Conservation (phyloP, 1,140 invertebrate genomes). For the Babylonia areolata region DNA sequence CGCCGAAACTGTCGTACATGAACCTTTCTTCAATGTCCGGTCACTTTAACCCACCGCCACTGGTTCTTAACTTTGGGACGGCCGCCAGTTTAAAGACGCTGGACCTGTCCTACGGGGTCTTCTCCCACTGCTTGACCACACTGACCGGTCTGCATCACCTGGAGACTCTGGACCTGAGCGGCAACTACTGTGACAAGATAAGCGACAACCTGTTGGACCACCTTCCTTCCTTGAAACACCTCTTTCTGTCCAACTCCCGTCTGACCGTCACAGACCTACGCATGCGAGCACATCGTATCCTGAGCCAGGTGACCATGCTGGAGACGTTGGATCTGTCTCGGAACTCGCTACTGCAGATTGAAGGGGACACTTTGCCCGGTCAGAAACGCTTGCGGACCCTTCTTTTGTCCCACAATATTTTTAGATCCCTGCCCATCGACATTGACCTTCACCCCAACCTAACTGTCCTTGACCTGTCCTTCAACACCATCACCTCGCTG, state of each 20-base stretch:
- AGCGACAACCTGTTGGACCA: constrained; percentile 13
- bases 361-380: neutral
- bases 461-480: neutral
- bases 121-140: neutral
- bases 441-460: neutral
- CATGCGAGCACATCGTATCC: neutral
- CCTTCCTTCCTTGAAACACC: neutral
- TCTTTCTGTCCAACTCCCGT: neutral
- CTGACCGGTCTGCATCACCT: neutral
- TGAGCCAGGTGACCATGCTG: neutral
- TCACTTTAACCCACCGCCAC: neutral
- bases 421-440: neutral
- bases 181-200: constrained; percentile 3
- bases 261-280: neutral
- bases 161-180: constrained; percentile 5
- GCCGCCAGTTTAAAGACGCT: neutral
- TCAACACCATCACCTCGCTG: neutral
- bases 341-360: neutral
- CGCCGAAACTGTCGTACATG: neutral
- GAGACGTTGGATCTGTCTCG: neutral
- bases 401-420: neutral
- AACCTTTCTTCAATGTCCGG: neutral
- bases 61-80: neutral
- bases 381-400: neutral
- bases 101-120: neutral